Evolutionary conservation across 2,113 vertebrate species (phyloP).

Genomic region (Anolis sagrei): DNA sequence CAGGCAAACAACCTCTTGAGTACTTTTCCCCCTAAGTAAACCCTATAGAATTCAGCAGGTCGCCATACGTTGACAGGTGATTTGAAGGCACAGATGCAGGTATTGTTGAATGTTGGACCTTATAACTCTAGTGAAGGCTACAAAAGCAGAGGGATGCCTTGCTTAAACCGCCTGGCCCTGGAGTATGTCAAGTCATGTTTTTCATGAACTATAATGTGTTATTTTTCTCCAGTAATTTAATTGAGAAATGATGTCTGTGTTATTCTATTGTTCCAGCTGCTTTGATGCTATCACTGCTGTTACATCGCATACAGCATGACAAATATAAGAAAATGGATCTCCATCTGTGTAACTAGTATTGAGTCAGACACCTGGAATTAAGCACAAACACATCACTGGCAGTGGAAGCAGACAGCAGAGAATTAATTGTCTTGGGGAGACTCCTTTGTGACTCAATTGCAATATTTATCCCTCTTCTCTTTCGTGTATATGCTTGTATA

Average conservation of each 20-base stretch:
- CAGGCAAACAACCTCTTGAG: too few relatives aligned
- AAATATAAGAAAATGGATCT: constrained; percentile 20
- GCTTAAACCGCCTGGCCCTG: neutral
- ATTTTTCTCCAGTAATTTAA: neutral
- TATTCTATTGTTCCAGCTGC: neutral
- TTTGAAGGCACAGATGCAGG: neutral
- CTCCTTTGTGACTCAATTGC: constrained; percentile 48
- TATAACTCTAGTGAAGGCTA: neutral
- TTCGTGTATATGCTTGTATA: constrained; percentile 61
- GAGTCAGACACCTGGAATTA: constrained; percentile 63
- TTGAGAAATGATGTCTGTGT: neutral
- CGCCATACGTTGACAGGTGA: too few relatives aligned
- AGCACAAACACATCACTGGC: constrained; percentile 35
- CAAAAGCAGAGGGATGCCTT: neutral
- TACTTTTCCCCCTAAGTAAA: too few relatives aligned
- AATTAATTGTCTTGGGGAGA: constrained; percentile 52
- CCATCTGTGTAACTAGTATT: constrained; percentile 45
- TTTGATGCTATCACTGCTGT: neutral
- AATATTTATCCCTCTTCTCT: neutral
- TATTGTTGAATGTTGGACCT: neutral
- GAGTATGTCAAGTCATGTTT: neutral
- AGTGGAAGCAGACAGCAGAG: constrained; percentile 54
- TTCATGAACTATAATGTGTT: neutral
- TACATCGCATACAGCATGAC: constrained; percentile 5
- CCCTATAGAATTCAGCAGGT: too few relatives aligned